phyloP scores from a whole-genome alignment of 2,113 vertebrate genomes.

The Daphoenositta chrysoptera region DNA sequence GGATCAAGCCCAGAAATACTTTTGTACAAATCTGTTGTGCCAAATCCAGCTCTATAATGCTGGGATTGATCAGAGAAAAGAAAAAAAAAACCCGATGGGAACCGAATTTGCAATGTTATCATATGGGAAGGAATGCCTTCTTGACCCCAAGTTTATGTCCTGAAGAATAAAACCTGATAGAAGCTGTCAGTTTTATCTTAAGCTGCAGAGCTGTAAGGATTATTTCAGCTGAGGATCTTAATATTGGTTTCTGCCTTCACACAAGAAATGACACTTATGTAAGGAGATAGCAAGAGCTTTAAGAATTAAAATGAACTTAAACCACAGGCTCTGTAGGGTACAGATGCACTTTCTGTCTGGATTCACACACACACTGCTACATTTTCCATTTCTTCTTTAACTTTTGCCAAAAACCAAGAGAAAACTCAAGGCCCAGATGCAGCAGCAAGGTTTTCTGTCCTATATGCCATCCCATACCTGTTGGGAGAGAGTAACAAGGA shows the following conservation, averaged over 20 bases:
- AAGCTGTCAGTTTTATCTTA: conserved; percentile 53
- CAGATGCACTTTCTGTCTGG: not conserved
- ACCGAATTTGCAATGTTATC: not conserved
- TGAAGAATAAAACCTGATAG: conserved; percentile 28
- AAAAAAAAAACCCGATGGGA: not conserved
- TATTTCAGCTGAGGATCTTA: conserved; percentile 38
- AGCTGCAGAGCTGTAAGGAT: conserved; percentile 26
- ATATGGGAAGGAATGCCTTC: not conserved
- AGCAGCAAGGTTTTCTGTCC: not conserved
- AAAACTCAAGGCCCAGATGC: not conserved
- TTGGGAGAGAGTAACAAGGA: rapidly evolving
- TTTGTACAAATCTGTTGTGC: not conserved
- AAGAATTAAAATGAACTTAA: conserved; percentile 31
- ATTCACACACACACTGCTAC: not conserved
- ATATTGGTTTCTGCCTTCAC: conserved; percentile 21
- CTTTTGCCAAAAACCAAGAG: not conserved
- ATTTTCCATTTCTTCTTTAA: not conserved
- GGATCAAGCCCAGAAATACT: not conserved
- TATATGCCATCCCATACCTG: not conserved
- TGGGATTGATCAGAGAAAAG: not conserved
- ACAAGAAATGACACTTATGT: conserved; percentile 24
- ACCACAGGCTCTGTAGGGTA: not conserved
- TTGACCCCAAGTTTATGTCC: conserved; percentile 29
- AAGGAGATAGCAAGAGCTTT: conserved; percentile 20
- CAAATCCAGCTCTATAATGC: not conserved